Conservation (phyloP, 2,113 vertebrate genomes). For the Phrynocephalus versicolor region DNA sequence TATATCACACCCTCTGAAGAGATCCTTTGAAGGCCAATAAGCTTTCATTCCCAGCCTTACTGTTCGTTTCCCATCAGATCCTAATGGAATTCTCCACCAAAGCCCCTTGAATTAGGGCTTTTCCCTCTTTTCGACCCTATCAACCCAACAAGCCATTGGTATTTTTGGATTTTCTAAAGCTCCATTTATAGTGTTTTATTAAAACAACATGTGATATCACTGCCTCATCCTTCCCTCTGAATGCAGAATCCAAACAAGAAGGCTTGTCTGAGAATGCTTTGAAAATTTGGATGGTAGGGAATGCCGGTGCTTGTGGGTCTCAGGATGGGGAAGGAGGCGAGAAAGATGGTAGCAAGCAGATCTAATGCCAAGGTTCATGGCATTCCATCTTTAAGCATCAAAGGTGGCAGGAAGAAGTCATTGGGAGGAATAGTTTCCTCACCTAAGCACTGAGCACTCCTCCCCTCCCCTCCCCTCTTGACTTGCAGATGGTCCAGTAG, state of each 20-base stretch:
- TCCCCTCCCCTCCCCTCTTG: neutral
- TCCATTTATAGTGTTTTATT: neutral
- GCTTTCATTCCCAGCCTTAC: neutral
- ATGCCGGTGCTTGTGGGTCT: neutral
- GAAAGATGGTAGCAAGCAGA: neutral
- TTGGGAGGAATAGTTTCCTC: neutral
- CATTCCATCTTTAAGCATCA: neutral
- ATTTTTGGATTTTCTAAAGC: neutral
- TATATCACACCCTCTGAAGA: neutral
- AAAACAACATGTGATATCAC: neutral
- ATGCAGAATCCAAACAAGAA: neutral
- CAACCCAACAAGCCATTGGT: constrained; percentile 1
- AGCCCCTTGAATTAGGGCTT: neutral
- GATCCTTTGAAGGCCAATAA: neutral
- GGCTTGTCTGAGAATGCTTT: neutral
- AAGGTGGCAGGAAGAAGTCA: neutral
- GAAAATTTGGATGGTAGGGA: neutral
- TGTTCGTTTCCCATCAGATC: neutral
- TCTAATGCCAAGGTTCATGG: neutral
- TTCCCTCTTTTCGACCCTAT: neutral
- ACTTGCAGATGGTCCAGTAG: constrained; percentile 11
- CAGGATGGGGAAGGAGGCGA: neutral
- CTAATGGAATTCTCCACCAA: neutral
- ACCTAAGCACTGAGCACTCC: neutral
- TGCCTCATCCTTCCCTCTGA: constrained; percentile 17